These are phyloP conservation scores for Antheraea pernyi DNA, from an alignment of 1,140 invertebrate species.

Conservation along the genomic window DNA sequence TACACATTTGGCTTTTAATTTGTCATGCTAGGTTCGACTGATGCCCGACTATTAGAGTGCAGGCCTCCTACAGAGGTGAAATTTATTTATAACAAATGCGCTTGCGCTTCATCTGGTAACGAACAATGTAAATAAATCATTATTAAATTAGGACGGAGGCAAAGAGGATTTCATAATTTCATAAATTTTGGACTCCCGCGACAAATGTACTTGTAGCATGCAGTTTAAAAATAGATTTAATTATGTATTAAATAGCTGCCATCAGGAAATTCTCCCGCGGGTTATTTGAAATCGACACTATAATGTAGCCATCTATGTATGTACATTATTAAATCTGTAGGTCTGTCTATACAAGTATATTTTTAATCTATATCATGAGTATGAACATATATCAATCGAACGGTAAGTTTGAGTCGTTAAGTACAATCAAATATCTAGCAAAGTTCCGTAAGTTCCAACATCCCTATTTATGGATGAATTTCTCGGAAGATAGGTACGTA, in stretches of 20 bases:
- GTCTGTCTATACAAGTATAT: too few species aligned
- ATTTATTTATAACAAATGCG: slow-evolving; percentile 47
- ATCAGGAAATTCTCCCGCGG: too few species aligned
- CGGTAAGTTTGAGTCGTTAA: too few species aligned
- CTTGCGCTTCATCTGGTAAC: slow-evolving; percentile 20
- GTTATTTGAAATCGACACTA: too few species aligned
- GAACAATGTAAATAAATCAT: slow-evolving; percentile 5
- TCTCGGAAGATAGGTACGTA: too few species aligned
- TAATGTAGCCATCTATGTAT: too few species aligned
- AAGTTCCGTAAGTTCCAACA: too few species aligned
- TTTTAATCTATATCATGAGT: too few species aligned
- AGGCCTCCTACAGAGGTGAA: slow-evolving; percentile 41
- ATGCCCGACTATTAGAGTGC: slow-evolving; percentile 8
- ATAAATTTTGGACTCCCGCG: slow-evolving; percentile 1
- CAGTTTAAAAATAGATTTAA: not conserved
- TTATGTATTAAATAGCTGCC: not conserved
- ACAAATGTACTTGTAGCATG: not conserved
- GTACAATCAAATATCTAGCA: too few species aligned
- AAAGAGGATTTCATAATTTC: not conserved
- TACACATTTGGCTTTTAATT: slow-evolving; percentile 2
- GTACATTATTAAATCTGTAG: too few species aligned
- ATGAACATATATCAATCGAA: too few species aligned
- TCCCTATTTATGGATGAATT: too few species aligned
- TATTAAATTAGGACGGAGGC: not conserved
- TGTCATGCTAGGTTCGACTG: not conserved